Percentiles rank a stretch among this genome's conserved stretches.
Evolutionary conservation across 2,797 vertebrate species (phyloP).

Genomic region (Micromesistius poutassou): DNA sequence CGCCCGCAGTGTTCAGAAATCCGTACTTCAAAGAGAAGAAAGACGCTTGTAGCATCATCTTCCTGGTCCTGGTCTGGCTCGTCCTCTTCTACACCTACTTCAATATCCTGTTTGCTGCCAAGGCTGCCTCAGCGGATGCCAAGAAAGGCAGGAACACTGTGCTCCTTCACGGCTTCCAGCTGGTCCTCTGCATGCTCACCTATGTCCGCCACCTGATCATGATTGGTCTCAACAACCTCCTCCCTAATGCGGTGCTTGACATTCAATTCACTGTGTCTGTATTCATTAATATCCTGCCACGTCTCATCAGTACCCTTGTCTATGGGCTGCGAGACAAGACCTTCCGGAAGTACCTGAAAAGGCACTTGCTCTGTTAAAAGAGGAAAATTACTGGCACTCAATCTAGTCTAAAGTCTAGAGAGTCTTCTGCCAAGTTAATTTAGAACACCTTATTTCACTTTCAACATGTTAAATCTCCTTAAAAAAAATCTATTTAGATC

Average conservation of each 20-base stretch:
- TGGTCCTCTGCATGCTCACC: slow-evolving; percentile 47
- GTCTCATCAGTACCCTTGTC: slow-evolving; percentile 36
- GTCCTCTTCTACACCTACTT: slow-evolving; percentile 61
- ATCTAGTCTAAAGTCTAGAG: background rate
- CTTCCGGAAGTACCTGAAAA: slow-evolving; percentile 36
- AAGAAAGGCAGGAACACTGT: slow-evolving; percentile 57
- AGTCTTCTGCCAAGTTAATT: background rate
- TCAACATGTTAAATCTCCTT: background rate
- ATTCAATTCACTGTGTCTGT: slow-evolving; percentile 27
- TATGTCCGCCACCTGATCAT: slow-evolving; percentile 14
- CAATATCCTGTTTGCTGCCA: slow-evolving; percentile 49
- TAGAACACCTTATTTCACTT: background rate
- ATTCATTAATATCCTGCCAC: slow-evolving; percentile 33
- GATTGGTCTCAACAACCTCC: slow-evolving; percentile 13
- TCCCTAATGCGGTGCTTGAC: slow-evolving; percentile 13
- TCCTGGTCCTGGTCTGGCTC: slow-evolving; percentile 53
- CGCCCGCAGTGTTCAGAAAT: slow-evolving; percentile 37
- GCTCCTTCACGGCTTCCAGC: slow-evolving; percentile 47
- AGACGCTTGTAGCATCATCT: slow-evolving; percentile 27
- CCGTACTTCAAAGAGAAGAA: slow-evolving; percentile 34
- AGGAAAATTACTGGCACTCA: background rate
- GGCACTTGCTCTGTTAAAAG: slow-evolving; percentile 7
- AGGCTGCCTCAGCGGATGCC: slow-evolving; percentile 34
- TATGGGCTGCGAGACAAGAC: slow-evolving; percentile 48
- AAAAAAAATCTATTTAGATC: background rate